Evolutionary conservation across 2,113 vertebrate species (phyloP).

Genomic region (Leptodactylus fuscus): DNA sequence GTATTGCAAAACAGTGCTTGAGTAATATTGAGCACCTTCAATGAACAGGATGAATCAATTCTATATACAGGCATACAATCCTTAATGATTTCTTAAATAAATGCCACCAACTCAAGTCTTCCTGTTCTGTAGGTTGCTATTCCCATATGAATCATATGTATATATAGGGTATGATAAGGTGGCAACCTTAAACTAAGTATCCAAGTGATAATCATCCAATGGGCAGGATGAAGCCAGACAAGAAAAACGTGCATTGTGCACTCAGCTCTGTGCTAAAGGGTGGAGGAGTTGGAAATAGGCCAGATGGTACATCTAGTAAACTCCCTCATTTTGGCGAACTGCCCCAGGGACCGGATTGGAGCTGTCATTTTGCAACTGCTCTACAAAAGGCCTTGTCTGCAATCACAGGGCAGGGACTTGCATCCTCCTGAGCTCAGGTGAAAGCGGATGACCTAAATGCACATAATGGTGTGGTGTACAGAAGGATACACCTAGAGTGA

Average conservation of each 20-base stretch:
- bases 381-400: conserved; percentile 1
- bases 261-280: conserved; percentile 3
- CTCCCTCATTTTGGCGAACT: conserved; percentile 35
- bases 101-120: not conserved
- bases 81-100: not conserved
- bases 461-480: conserved; percentile 15
- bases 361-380: conserved; percentile 38
- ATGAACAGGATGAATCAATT: not conserved
- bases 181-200: conserved; percentile 19
- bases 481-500: conserved; percentile 28
- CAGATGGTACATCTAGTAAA: conserved; percentile 29
- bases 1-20: not conserved
- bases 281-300: conserved; percentile 46
- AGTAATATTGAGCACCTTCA: not conserved
- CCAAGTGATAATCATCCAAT: conserved; percentile 21
- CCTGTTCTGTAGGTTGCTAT: not conserved
- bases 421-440: not conserved
- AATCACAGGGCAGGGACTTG: conserved; percentile 42
- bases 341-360: conserved; percentile 18
- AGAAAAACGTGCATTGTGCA: conserved; percentile 36
- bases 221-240: conserved; percentile 15
- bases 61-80: not conserved
- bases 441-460: conserved; percentile 40
- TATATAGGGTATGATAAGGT: not conserved
- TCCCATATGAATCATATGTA: conserved; percentile 22